Evolutionary conservation across 2,888 invertebrate genomes (phyloP).

Genomic region (Auanema sp.): DNA sequence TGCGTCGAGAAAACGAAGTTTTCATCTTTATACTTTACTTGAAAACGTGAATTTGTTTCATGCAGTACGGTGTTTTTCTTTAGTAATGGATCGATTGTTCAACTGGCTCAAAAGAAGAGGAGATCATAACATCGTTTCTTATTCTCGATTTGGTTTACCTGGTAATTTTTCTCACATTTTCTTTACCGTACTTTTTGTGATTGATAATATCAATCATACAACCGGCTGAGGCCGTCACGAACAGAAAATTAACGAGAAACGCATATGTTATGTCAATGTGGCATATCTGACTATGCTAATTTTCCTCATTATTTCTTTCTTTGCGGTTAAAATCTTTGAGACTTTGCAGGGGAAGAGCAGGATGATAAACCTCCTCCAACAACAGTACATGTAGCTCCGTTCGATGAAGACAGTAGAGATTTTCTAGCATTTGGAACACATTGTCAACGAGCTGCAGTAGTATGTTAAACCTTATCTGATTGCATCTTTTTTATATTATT

Average conservation of each 20-base stretch:
- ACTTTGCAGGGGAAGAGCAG: slow-evolving; percentile 55
- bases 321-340: background rate
- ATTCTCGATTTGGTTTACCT: slow-evolving; percentile 58
- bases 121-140: slow-evolving; percentile 53
- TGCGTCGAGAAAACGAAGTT: too few relatives aligned
- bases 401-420: slow-evolving; percentile 51
- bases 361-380: slow-evolving; percentile 57
- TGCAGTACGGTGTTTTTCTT: too few relatives aligned
- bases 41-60: slow-evolving; percentile 2
- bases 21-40: background rate
- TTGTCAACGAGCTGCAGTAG: slow-evolving; percentile 50
- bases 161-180: slow-evolving; percentile 25
- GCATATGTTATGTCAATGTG: background rate
- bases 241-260: background rate
- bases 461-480: slow-evolving; percentile 20
- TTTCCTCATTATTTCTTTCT: background rate
- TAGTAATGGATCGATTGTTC: slow-evolving; percentile 29
- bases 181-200: background rate
- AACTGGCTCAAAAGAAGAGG: slow-evolving; percentile 50
- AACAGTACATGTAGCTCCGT: slow-evolving; percentile 50
- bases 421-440: slow-evolving; percentile 51
- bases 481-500: slow-evolving; percentile 2
- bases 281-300: background rate
- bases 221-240: background rate
- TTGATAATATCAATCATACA: background rate